These are phyloP conservation scores for Deilephila elpenor DNA, from an alignment of 2,888 invertebrate species.

Conservation along the genomic window DNA sequence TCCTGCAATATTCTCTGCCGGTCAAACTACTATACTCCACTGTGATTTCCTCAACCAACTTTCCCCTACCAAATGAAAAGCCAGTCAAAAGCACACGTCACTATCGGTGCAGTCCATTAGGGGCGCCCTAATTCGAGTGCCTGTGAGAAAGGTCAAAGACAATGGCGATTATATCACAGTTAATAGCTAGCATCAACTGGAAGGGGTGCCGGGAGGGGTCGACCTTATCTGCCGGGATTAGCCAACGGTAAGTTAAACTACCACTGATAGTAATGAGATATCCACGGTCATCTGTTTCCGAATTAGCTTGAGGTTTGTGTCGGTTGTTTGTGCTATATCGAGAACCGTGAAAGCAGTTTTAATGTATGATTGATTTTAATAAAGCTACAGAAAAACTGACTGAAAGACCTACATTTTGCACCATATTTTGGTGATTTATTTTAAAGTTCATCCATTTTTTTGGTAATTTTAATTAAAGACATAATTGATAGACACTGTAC, in stretches of 20 bases:
- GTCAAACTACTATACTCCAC: neutral
- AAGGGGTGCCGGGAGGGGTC: slow-evolving; percentile 56
- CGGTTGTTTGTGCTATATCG: neutral
- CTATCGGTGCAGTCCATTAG: slow-evolving; percentile 26
- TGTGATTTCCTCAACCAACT: neutral
- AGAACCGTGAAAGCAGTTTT: too few species aligned
- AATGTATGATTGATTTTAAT: too few species aligned
- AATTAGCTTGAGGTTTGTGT: slow-evolving; percentile 2
- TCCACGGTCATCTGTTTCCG: slow-evolving; percentile 37
- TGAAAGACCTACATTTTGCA: too few species aligned
- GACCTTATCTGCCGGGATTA: slow-evolving; percentile 72
- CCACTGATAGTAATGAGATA: slow-evolving; percentile 48
- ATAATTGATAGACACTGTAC: too few species aligned
- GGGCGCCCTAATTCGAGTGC: slow-evolving; percentile 45
- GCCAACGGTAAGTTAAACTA: slow-evolving; percentile 49
- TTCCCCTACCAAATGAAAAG: slow-evolving; percentile 2
- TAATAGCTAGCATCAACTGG: slow-evolving; percentile 75
- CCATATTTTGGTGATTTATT: too few species aligned
- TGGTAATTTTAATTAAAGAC: too few species aligned
- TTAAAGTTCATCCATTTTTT: too few species aligned
- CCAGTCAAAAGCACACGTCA: slow-evolving; percentile 30
- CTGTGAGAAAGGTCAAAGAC: slow-evolving; percentile 82
- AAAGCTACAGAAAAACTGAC: too few species aligned
- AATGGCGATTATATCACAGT: slow-evolving; percentile 78
- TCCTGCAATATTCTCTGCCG: too few species aligned